Evolutionary conservation across 2,888 invertebrate species (phyloP), one percentile per base, ranked within the genome.

Genomic region (Netelia melanura): DNA sequence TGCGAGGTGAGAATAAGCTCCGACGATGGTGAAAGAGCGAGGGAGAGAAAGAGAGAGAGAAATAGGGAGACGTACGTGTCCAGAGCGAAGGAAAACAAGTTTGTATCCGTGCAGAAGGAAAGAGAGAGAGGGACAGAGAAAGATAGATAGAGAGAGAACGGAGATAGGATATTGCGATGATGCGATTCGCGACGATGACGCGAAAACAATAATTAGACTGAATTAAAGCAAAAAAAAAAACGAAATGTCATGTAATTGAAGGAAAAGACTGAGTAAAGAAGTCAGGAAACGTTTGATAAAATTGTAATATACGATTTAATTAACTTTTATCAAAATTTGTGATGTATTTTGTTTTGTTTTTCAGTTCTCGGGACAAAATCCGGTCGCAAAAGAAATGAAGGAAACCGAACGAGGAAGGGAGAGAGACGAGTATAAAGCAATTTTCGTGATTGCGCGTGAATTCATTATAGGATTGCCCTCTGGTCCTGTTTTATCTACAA

Each of bases 1-100:
- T 91, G 90, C 90, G 81, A 85, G 81, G 83, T 83, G 85, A 84
- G 79, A 80, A 80, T 76, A 71, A 65, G 76, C 80, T 71, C 38
- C 76, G 58, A 38, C 79, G 62, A 71, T 79, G 79, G 17, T 43
- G 79, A 83, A 80, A 83, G 70, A 52, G 58, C 25, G 30, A 10
- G 54, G 9, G 44, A 52, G 25, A 10, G 17, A 62, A 43, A 44
- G 62, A 81, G 61, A 54, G 23, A 70, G 48, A 58, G 61, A 61
- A 43, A 70, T 44, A 64, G 52, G 25, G 21, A 30, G 64, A 44
- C 6, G 17, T 44, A 77, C 61, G 61, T 78, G 82, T 74, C 72
- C 65, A n/a, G 61, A 48, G 52, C 58, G 61, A 71, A 38, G 71
- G 58, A 72, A 67, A 77, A 78, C 71, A 68, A 72, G 72, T 52